Evolutionary conservation across 92 coral and sea anemone species (phyloP).

Genomic region (Blastomussa wellsi): DNA sequence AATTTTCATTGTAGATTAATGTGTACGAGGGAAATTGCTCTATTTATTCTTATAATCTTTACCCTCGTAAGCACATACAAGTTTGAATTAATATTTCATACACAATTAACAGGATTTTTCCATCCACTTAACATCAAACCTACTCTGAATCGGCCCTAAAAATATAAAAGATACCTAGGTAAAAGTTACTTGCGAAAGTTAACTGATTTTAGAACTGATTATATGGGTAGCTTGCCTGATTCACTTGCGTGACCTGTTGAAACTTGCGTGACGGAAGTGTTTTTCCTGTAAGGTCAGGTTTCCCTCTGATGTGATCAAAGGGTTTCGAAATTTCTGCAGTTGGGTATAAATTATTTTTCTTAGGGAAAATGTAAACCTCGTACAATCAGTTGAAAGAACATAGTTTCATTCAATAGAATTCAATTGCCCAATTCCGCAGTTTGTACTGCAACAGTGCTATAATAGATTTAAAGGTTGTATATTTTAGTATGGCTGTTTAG

Average conservation of each 20-base stretch:
- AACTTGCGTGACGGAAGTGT: neutral
- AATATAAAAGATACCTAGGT: too few relatives aligned
- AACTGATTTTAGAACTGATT: neutral
- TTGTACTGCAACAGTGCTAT: neutral
- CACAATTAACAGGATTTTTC: neutral
- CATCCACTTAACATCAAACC: neutral
- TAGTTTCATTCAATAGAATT: neutral
- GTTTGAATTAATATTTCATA: neutral
- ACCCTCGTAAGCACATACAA: neutral
- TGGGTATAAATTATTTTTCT: conserved; percentile 15
- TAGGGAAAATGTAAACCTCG: neutral
- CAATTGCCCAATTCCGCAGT: neutral
- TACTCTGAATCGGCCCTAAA: neutral
- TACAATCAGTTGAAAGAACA: neutral
- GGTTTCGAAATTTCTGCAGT: neutral
- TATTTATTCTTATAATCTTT: neutral
- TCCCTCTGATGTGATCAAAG: neutral
- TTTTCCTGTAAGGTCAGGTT: neutral
- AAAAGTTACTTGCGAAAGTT: too few relatives aligned
- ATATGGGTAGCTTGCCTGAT: neutral
- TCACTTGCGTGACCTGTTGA: neutral
- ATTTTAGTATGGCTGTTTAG: conserved; percentile 11
- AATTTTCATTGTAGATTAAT: neutral
- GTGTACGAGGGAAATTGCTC: neutral
- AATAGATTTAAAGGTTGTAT: neutral